Conservation (phyloP, 1,140 invertebrate genomes). For the Drosophila albomicans region DNA sequence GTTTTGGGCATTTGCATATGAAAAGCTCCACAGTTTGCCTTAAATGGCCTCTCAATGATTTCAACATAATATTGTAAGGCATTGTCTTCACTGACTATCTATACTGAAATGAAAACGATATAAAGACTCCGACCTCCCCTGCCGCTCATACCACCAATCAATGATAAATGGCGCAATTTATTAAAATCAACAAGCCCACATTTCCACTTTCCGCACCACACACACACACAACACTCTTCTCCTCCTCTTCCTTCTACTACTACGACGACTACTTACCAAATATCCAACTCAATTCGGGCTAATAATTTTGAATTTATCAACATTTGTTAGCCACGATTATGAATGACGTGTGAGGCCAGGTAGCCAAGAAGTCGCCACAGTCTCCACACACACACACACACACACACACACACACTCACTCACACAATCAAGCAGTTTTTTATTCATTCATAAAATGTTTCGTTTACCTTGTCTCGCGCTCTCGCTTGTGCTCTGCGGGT, state of each 20-base stretch:
- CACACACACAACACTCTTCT: conserved; percentile 11
- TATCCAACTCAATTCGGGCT: conserved; percentile 59
- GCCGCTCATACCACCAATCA: conserved; percentile 9
- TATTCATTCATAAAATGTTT: conserved; percentile 51
- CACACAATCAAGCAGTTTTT: conserved; percentile 17
- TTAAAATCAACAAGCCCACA: conserved; percentile 72
- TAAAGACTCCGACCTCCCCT: background rate
- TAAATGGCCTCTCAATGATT: conserved; percentile 79
- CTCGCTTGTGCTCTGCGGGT: conserved; percentile 24
- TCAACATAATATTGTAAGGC: conserved; percentile 78
- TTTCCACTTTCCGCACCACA: conserved; percentile 7
- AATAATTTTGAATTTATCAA: conserved; percentile 81
- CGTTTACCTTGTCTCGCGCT: conserved; percentile 15
- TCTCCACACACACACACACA: conserved; percentile 13
- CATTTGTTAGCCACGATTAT: conserved; percentile 80
- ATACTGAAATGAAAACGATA: background rate
- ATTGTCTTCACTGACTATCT: conserved; percentile 42
- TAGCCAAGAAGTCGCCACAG: conserved; percentile 43
- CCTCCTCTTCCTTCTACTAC: too few species aligned
- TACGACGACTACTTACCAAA: conserved; percentile 3
- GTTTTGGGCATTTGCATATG: conserved; percentile 68
- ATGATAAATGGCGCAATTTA: conserved; percentile 82
- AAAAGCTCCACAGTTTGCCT: conserved; percentile 64
- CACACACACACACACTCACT: background rate
- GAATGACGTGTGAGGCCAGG: conserved; percentile 72